Evolutionary conservation across 2,797 vertebrate genomes (phyloP).

Genomic region (Mormyrus proboscirostris): DNA sequence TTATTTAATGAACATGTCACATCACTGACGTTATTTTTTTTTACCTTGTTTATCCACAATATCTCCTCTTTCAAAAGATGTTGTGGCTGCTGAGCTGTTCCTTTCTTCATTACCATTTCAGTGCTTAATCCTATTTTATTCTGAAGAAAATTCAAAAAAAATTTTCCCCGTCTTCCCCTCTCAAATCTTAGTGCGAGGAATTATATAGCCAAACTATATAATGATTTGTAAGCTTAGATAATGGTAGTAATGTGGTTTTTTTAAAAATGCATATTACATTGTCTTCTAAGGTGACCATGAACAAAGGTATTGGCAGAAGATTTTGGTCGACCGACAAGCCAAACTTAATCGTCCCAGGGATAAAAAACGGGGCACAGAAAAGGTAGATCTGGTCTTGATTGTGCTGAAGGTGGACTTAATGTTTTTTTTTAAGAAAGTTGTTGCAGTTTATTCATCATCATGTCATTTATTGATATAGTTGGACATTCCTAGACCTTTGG

Average conservation of each 20-base stretch:
- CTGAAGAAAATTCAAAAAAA: background rate
- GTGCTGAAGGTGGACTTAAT: background rate
- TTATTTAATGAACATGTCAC: background rate
- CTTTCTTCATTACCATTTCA: background rate
- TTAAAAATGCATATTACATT: background rate
- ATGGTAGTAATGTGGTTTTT: background rate
- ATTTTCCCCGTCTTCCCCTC: background rate
- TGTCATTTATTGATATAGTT: background rate
- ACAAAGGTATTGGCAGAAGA: slow-evolving; percentile 98
- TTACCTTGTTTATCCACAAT: background rate
- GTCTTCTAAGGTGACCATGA: slow-evolving; percentile 76
- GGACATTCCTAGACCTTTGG: background rate
- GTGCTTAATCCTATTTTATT: background rate
- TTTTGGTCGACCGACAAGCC: slow-evolving; percentile 91
- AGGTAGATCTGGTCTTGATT: slow-evolving; percentile 61
- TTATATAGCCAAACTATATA: background rate
- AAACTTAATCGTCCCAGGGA: slow-evolving; percentile 95
- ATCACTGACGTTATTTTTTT: background rate
- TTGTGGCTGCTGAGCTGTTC: background rate
- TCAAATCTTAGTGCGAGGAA: background rate
- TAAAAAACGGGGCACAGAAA: slow-evolving; percentile 89
- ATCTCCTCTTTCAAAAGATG: background rate
- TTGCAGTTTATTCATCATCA: background rate
- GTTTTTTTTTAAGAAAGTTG: background rate
- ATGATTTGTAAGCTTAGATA: background rate